Evolutionary conservation across 2,113 vertebrate genomes (phyloP), one percentile per base, ranked within the genome.

Genomic region (Microcebus tavaratra): DNA sequence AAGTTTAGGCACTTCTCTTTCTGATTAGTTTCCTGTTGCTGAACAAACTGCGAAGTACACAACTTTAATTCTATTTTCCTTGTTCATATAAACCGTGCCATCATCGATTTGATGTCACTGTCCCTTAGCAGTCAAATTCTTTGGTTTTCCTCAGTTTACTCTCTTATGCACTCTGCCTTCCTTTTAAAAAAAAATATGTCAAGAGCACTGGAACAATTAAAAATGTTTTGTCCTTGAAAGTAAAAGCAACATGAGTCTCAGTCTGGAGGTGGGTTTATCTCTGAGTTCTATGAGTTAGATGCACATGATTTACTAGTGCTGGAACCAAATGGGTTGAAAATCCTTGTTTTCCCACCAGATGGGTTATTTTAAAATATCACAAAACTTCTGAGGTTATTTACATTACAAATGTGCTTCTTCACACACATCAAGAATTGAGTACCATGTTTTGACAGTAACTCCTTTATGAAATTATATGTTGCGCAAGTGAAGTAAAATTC

Each of bases 361-460:
- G 96, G 96, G 90, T 97, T 98, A 97, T 96, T 98, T 96, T 97
- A 97, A 97, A 98, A 94, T 98, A 97, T 95, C 96, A 90, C 83
- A 94, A 95, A 97, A 93, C 39, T 45, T 96, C 88, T 84, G 94
- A 98, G 78, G 86, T 97, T 97, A 83, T 98, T 98, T 97, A 95
- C 93, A 93, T 97, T 97, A 91, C 67, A 97, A 97, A 87, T 83
- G 97, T 91, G 76, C 88, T 97, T 45, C 93, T 96, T 97, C 94
- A 15, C 95, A 97, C 87, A 96, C 94, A 93, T 88, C 83, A 97
- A 97, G 79, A 91, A 72, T 20, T 94, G 67, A 97, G 89, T 81
- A 95, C 91, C 95, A 65, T 98, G 96, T 96, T 97, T 97, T 96
- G 96, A 93, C 73, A 96, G 93, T 68, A 96, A 79, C 90, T 95